Evolutionary conservation across 2,797 vertebrate genomes (phyloP), one percentile per base, ranked within the genome.

Genomic region (Cryptoblepharus egeriae): DNA sequence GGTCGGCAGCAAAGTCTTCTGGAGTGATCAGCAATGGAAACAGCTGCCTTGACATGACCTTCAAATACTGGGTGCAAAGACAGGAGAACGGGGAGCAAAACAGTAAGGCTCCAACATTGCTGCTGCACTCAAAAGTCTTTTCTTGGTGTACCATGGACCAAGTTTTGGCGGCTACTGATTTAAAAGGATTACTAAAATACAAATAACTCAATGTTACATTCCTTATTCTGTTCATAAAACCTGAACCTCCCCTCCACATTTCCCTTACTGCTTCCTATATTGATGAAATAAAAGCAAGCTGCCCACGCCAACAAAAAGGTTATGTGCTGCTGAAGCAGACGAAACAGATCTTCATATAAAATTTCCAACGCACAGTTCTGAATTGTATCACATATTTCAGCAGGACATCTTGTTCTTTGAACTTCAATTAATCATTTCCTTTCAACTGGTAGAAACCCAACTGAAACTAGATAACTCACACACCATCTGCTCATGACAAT

Each of bases 351-450:
- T 89, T 91, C 87, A 89, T 85, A 87, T 91, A 84, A 76, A 89
- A 74, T 69, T 0, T 15, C 75, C 84, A 85, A 90, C 91, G 88
- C 88, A 93, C 88, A 93, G 91, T 93, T 87, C 81, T 0, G 73
- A 94, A 90, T 93, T 90, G 83, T 87, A 80, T 85, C 89, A 90
- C 0, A 1, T 93, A 92, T 94, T 94, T 93, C 92, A 93, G 93
- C 88, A 90, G 93, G 93, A 94, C 89, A 94, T 92, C 92, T 93
- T 93, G 91, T 94, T 93, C 92, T 89, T 89, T 92, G 88, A 94
- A 91, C 90, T 88, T 92, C 90, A 93, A 89, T 93, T 94, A 94
- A 90, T 92, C 90, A 94, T 89, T 93, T 91, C 83, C 92, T 91
- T 81, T 93, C 88, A 92, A 94, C 80, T 93, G 90, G 90, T 92